Evolutionary conservation across 2,797 vertebrate genomes (phyloP), one percentile per base, ranked within the genome.

Genomic region (Epinephelus malabaricus): DNA sequence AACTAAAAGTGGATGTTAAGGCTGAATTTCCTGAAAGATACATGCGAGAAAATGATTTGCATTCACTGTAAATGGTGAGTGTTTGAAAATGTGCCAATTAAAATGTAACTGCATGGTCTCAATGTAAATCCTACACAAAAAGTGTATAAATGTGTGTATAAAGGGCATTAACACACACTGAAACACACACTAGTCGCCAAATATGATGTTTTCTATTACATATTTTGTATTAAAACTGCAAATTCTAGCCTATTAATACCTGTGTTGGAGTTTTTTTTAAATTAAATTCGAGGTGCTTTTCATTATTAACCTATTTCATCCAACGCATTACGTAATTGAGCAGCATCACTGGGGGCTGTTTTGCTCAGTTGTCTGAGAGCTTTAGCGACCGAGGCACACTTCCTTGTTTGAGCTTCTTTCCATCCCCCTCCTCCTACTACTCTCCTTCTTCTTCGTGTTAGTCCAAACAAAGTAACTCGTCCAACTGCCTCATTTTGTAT

Each of bases 261-360:
- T 4, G 40, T 12, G 9, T 43, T 10, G 40, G 9, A 43, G 9
- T 10, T 43, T 43, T 43, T 43, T 43, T 30, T 30, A 21, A 30
- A 30, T 30, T 30, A 30, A 30, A 30, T 30, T 30, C 27, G 11
- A 43, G 2, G 9, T 15, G 10, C 67, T 73, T 71, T 62, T 60
- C 15, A 27, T 61, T 67, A 66, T 64, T 45, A 76, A 55, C 58
- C 63, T 4, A n/a, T 77, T 67, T 83, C 18, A 19, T 69, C 19
- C 14, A 19, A 38, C 10, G 90, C 89, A 95, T 96, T 93, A 95
- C 94, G 94, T 95, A 95, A 95, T 94, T 81, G 80, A 71, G 58
- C 62, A 38, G 86, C 78, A 68, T 78, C 56, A 66, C 79, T 68
- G 34, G 79, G 73, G 81, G 87, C 81, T 88, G 91, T 85, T 90